Evolutionary conservation across 2,113 vertebrate genomes (phyloP), one percentile per base, ranked within the genome.

Genomic region (Phylloscopus whistleri): DNA sequence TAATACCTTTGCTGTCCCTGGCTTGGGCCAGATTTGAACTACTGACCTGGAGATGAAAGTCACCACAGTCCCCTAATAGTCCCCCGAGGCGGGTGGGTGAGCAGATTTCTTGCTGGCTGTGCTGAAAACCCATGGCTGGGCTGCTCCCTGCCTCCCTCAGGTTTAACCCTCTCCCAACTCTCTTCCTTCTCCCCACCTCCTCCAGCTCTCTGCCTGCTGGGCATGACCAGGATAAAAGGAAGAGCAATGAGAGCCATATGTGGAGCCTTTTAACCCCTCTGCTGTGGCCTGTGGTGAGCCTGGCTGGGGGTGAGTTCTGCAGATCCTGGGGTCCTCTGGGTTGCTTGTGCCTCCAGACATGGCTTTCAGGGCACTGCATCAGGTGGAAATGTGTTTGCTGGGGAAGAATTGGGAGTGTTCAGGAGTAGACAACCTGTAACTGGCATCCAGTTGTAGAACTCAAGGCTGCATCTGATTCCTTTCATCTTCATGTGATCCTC

Each of bases 1-100:
- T 91, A 87, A 82, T 91, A 87, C 90, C 80, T 95, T 96, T 96
- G 77, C 94, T 96, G 92, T 96, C 84, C 80, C 58, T 91, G 83
- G 28, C 80, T 92, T 93, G 86, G 94, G 53, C 73, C 90, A 89
- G 80, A 92, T 82, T 95, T 97, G 95, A 96, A 84, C 90, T 89
- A 1, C 62, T 94, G 95, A 96, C 95, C 95, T 96, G 90, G 49
- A 92, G 90, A 89, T 96, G 74, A 89, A 94, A 96, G 92, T 81
- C 88, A 46, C 93, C 60, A 68, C 2, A 72, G 94, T 81, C 68
- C 84, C 62, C 79, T 73, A 90, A 64, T 64, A 81, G 90, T 77
- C 66, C 90, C 94, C 80, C 0, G 37, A 58, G 93, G 87, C 77
- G 0, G 53, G 52, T 85, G 78, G 66, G 69, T 85, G 70, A 68